Evolutionary conservation across 1,140 invertebrate species (phyloP), one percentile per base, ranked within the genome.

Genomic region (Eupristina koningsbergeri): DNA sequence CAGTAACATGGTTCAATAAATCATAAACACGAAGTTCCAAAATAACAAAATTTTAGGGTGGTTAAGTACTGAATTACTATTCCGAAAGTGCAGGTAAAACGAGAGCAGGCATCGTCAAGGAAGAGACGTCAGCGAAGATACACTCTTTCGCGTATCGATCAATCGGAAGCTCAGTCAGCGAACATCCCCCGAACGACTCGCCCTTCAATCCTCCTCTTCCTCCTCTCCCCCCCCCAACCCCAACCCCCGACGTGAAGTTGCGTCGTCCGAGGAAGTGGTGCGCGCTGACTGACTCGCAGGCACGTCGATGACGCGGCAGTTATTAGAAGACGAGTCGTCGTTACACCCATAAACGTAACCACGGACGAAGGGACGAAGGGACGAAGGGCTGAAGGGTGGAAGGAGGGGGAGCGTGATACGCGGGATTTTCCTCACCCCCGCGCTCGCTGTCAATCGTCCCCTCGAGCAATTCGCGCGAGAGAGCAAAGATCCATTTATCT

Each of bases 401-500:
- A 34, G 2, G 3, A 26, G 41, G 22, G 41, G 67, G 17, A 31
- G 34, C 71, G 76, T 84, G 76, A 84, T 84, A 80, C 76, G 82
- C 67, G 76, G 41, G 76, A 84, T 76, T 84, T 75, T 84, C 75
- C 77, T 76, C 83, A 34, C 71, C 34, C 34, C 47, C 39, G 41
- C 45, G 22, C 39, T n/a, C 11, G 34, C 26, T 26, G 53, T 58
- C 53, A 41, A 31, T 47, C 73, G 73, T 67, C 74, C 61, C 64
- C 61, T 63, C 53, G 31, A 15, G 26, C 78, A 58, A 26, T 11
- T 26, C 36, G 53, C 50, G 64, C 47, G 75, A 73, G 17, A 34
- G 17, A 39, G 53, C n/a, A n/a, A n/a, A n/a, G 73, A 84, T 84
- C 83, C 77, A 84, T 84, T 84, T 84, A 84, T 84, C 83, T 84